Evolutionary conservation across 2,797 vertebrate species (phyloP), one percentile per base, ranked within the genome.

Genomic region (Lepus townsendii): DNA sequence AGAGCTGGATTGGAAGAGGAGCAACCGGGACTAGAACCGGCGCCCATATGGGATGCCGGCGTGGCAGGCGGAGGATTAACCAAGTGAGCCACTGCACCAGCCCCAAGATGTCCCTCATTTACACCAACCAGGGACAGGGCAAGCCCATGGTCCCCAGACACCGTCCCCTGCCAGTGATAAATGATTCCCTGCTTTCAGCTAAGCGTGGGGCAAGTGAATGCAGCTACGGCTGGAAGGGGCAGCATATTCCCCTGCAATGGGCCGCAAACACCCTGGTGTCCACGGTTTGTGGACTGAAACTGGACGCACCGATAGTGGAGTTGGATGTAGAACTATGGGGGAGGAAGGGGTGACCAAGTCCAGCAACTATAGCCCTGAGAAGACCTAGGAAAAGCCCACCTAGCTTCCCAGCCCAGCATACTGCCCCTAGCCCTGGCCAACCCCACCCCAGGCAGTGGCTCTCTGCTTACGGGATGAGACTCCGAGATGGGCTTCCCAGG

Each of bases 401-500:
- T 60, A 65, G 4, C 52, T 90, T 68, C 52, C 77, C 71, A 69
- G 17, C 10, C 57, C 50, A 60, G 35, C 62, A 57, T 6, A 6
- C 42, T 27, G 54, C n/a, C n/a, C 27, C 82, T 30, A 66, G 3
- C n/a, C 52, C 50, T 57, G 8, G 52, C 27, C 86, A 71, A 19
- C 20, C 60, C 66, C 47, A 13, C 19, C 0, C 5, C 3, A 8
- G 30, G n/a, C 35, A 42, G 38, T 2, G 5, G 54, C 79, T 93
- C 89, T 96, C 93, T 72, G 66, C 96, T 95, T 68, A 98, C 96
- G 0, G 97, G 96, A 11, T 87, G 62, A 0, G 96, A 77, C 0
- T 57, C 6, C 3, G 97, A 96, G 66, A 96, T 4, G 12, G 97
- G 95, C 27, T 83, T 93, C 63, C 97, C 97, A 60, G 60, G 95